Conservation (phyloP, 2,113 vertebrate species). For the Geothlypis trichas region DNA sequence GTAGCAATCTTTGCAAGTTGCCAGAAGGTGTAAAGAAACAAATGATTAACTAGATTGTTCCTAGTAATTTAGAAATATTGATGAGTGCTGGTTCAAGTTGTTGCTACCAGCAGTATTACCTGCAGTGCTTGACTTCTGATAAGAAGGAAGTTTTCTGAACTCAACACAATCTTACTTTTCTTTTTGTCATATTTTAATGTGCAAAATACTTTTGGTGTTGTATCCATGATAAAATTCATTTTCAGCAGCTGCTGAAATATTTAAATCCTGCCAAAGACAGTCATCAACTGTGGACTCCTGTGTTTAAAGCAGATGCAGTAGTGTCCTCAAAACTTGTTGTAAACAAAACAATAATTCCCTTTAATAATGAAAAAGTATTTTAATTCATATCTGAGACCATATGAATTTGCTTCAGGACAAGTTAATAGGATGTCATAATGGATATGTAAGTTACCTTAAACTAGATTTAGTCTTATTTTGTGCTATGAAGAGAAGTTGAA, state of each 20-base stretch:
- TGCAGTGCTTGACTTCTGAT: neutral
- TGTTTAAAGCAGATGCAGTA: neutral
- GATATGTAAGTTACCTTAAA: neutral
- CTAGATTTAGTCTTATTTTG: neutral
- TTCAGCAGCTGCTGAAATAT: neutral
- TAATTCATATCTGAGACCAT: neutral
- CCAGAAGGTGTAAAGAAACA: conserved; percentile 28
- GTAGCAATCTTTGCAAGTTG: conserved; percentile 21
- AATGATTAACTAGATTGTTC: conserved; percentile 53
- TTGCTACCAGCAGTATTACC: neutral
- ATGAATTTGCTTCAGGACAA: neutral
- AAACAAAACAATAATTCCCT: neutral
- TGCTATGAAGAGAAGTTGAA: neutral
- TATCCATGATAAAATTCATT: neutral
- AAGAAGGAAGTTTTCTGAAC: neutral
- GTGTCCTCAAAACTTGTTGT: neutral
- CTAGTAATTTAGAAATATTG: conserved; percentile 33
- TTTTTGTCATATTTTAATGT: neutral
- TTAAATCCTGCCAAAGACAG: neutral
- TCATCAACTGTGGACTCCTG: neutral
- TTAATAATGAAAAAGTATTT: neutral
- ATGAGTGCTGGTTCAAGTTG: neutral
- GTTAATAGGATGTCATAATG: neutral
- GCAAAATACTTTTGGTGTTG: neutral
- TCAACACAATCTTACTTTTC: neutral